Evolutionary conservation across 2,113 vertebrate genomes (phyloP).

Genomic region (Bostrychus sinensis): DNA sequence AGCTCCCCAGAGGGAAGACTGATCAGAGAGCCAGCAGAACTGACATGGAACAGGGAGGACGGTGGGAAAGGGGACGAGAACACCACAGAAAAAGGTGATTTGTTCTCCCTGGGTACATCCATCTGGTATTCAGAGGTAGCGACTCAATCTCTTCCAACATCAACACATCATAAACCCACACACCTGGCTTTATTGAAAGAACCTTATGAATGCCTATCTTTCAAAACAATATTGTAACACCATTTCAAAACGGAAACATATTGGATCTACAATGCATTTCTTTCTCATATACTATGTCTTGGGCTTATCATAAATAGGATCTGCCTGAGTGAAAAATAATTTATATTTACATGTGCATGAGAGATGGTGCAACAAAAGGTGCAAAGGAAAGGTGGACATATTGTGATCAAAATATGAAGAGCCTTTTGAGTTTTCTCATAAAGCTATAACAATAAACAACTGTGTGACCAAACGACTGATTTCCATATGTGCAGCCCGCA

Average conservation of each 20-base stretch:
- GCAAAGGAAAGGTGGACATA: slow-evolving; percentile 42
- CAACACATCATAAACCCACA: slow-evolving; percentile 81
- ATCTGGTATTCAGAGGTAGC: slow-evolving; percentile 80
- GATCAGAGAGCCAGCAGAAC: slow-evolving; percentile 68
- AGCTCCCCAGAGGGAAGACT: slow-evolving; percentile 66
- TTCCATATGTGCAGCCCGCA: slow-evolving; percentile 59
- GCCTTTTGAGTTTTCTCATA: slow-evolving; percentile 24
- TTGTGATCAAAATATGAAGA: slow-evolving; percentile 48
- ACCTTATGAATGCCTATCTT: slow-evolving; percentile 74
- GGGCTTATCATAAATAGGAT: slow-evolving; percentile 73
- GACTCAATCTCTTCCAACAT: slow-evolving; percentile 81
- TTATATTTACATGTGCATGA: slow-evolving; percentile 65
- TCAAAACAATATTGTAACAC: slow-evolving; percentile 78
- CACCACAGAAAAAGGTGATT: slow-evolving; percentile 76
- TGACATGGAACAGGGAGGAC: slow-evolving; percentile 65
- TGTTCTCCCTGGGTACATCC: slow-evolving; percentile 75
- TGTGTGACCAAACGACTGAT: slow-evolving; percentile 56
- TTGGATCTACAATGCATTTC: slow-evolving; percentile 72
- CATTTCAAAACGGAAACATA: slow-evolving; percentile 74
- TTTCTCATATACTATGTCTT: slow-evolving; percentile 65
- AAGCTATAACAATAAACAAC: slow-evolving; percentile 61
- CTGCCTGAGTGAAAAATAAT: slow-evolving; percentile 56
- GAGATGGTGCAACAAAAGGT: slow-evolving; percentile 24
- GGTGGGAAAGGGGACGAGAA: slow-evolving; percentile 47
- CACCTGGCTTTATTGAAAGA: slow-evolving; percentile 80